These are phyloP conservation scores for Gonioctena quinquepunctata DNA, from an alignment of 1,140 invertebrate species.

Conservation along the genomic window DNA sequence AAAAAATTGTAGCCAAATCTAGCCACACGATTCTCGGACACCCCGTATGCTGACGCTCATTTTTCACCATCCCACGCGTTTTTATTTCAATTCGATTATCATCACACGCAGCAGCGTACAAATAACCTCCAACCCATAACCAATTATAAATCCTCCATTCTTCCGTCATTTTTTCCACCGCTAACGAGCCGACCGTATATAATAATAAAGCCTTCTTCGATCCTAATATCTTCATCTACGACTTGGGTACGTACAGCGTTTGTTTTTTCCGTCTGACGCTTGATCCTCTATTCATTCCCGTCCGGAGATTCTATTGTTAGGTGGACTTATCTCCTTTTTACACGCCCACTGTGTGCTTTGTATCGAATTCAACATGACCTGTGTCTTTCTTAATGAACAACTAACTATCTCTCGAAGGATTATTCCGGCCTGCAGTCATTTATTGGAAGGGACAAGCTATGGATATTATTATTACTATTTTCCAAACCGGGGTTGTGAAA, in stretches of 20 bases:
- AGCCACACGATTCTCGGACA: too few species aligned
- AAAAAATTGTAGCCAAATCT: too few species aligned
- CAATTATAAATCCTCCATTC: background rate
- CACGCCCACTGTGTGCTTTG: slow-evolving; percentile 2
- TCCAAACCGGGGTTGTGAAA: too few species aligned
- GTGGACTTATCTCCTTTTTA: background rate
- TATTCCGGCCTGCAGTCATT: too few species aligned
- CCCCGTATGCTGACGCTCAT: background rate
- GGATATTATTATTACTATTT: too few species aligned
- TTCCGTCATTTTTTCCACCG: background rate
- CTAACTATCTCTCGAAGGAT: background rate
- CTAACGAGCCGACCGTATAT: background rate
- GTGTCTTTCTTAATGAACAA: too few species aligned
- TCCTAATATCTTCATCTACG: background rate
- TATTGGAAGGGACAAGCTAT: too few species aligned
- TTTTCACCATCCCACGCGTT: background rate
- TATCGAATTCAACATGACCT: slow-evolving; percentile 3
- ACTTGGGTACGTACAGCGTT: background rate
- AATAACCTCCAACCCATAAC: background rate
- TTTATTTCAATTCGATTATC: background rate
- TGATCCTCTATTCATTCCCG: background rate
- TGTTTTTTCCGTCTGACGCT: background rate
- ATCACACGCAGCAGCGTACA: background rate
- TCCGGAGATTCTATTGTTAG: slow-evolving; percentile 1
- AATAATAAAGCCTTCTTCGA: background rate